These are phyloP conservation scores for Monodelphis domestica DNA, from an alignment of 2,797 vertebrate genomes.

Conservation along the genomic window DNA sequence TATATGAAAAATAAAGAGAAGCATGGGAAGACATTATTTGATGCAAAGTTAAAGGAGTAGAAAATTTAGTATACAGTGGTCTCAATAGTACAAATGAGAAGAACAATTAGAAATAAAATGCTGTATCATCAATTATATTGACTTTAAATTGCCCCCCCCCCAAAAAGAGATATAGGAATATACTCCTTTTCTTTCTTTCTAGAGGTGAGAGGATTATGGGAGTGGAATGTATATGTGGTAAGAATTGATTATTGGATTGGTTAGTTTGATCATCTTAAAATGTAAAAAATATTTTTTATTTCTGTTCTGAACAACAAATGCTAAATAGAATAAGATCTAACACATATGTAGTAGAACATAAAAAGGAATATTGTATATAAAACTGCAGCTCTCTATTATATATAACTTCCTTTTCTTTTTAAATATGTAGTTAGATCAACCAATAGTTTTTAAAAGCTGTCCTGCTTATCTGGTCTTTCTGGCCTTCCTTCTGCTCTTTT, in stretches of 20 bases:
- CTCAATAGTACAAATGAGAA: background rate
- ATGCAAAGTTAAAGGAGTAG: background rate
- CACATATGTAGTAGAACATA: no score
- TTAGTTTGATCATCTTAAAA: background rate
- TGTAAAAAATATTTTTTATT: background rate
- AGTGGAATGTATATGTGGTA: background rate
- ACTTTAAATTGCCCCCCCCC: background rate
- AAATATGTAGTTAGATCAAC: background rate
- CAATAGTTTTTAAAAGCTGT: background rate
- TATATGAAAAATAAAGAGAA: background rate
- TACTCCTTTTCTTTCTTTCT: background rate
- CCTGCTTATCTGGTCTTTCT: background rate
- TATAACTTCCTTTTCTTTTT: background rate
- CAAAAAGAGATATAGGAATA: background rate
- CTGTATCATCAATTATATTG: background rate
- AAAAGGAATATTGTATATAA: background rate
- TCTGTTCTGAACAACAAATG: background rate
- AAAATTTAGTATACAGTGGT: background rate
- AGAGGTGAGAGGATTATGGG: background rate
- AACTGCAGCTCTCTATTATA: background rate
- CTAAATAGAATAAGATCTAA: background rate
- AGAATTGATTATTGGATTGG: background rate
- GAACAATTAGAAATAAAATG: background rate
- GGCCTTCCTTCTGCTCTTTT: background rate
- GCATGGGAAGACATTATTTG: background rate